These are phyloP conservation scores for Dolichallabes microphthalmus DNA, from an alignment of 2,113 vertebrate genomes.

Conservation along the genomic window DNA sequence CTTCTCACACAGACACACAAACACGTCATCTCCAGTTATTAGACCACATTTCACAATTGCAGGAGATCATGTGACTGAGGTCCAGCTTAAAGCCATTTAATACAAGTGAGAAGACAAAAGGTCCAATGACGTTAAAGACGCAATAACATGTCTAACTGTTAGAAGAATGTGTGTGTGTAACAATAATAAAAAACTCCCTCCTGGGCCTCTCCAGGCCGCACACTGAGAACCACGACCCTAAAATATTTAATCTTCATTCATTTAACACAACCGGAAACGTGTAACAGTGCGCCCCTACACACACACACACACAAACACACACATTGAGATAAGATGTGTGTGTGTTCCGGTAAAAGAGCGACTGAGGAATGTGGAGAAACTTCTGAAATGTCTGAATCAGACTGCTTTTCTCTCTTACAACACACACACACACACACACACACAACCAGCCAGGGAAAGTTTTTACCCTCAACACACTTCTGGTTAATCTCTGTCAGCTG, in stretches of 20 bases:
- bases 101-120: neutral
- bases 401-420: neutral
- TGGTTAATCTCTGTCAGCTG: neutral
- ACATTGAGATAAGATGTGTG: neutral
- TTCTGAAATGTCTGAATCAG: neutral
- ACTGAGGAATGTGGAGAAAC: neutral
- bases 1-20: neutral
- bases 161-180: neutral
- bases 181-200: too few relatives aligned
- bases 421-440: neutral
- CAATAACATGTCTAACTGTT: neutral
- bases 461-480: too few relatives aligned
- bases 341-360: neutral
- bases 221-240: too few relatives aligned
- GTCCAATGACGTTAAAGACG: neutral
- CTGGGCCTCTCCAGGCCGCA: too few relatives aligned
- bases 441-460: neutral
- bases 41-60: too few relatives aligned
- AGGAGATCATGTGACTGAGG: neutral
- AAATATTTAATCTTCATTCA: neutral
- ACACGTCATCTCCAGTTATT: too few relatives aligned
- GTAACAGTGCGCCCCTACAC: neutral
- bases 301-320: neutral
- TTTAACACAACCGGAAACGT: neutral
- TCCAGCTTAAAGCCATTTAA: neutral